phyloP scores from a whole-genome alignment of 2,888 invertebrate genomes.

The Diarsia dahlii region DNA sequence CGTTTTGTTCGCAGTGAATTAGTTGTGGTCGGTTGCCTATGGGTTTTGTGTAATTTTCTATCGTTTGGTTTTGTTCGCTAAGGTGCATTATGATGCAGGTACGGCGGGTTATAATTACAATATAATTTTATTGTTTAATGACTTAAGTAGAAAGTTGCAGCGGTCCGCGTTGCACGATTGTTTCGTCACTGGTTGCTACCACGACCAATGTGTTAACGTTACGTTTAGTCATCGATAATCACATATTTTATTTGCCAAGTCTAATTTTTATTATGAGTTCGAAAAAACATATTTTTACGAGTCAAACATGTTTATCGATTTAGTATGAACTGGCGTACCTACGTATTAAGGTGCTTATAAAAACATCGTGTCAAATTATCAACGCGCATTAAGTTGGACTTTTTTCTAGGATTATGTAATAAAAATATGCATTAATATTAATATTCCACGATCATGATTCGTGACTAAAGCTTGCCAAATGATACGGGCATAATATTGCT shows the following conservation, averaged over 20 bases:
- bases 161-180: constrained; percentile 65
- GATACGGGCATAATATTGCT: constrained; percentile 54
- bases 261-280: constrained; percentile 73
- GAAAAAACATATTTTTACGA: constrained; percentile 70
- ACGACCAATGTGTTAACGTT: constrained; percentile 68
- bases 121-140: constrained; percentile 79
- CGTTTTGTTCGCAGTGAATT: constrained; percentile 89
- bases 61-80: constrained; percentile 74
- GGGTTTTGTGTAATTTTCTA: constrained; percentile 83
- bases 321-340: constrained; percentile 67
- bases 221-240: constrained; percentile 70
- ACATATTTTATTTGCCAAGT: constrained; percentile 77
- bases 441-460: constrained; percentile 63
- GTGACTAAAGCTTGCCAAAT: constrained; percentile 63
- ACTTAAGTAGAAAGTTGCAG: constrained; percentile 77
- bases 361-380: constrained; percentile 62
- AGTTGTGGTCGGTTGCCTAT: constrained; percentile 86
- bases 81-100: constrained; percentile 33
- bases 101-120: constrained; percentile 68
- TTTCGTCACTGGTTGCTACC: constrained; percentile 64
- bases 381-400: constrained; percentile 48
- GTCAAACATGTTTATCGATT: constrained; percentile 70
- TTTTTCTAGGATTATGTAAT: constrained; percentile 58
- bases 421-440: constrained; percentile 63
- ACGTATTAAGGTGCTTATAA: constrained; percentile 58